phyloP scores from a whole-genome alignment of 2,797 vertebrate species.

The Typhlichthys subterraneus region DNA sequence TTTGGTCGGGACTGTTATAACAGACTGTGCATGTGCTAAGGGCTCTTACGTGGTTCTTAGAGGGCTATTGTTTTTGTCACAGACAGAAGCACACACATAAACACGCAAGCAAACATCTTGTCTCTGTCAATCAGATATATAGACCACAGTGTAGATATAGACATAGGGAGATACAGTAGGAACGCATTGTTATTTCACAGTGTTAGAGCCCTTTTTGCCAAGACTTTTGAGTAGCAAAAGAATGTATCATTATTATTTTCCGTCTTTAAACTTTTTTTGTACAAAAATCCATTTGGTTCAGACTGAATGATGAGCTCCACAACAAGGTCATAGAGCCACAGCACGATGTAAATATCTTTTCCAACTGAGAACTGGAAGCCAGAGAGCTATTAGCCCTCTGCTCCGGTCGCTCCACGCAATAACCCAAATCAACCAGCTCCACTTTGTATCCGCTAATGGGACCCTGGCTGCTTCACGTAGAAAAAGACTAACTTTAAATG shows the following conservation, averaged over 20 bases:
- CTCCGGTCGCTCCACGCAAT: constrained; percentile 62
- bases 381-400: constrained; percentile 68
- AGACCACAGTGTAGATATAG: background rate
- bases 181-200: no score
- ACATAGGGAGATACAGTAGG: no score
- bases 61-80: constrained; percentile 94
- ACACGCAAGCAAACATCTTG: constrained; percentile 15
- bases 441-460: constrained; percentile 71
- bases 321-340: constrained; percentile 55
- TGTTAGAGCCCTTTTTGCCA: no score
- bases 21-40: constrained; percentile 73
- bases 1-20: constrained; percentile 72
- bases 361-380: constrained; percentile 61
- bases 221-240: background rate
- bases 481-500: constrained; percentile 45
- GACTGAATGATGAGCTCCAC: constrained; percentile 66
- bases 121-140: no score
- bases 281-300: constrained; percentile 41
- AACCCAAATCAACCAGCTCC: constrained; percentile 71
- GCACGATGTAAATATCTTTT: constrained; percentile 48
- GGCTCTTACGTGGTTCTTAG: constrained; percentile 90
- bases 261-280: constrained; percentile 9
- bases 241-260: constrained; percentile 39
- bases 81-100: constrained; percentile 56
- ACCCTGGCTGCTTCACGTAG: constrained; percentile 60